These are phyloP conservation scores for Drosophila ambigua DNA, from an alignment of 1,140 invertebrate species.

Conservation along the genomic window DNA sequence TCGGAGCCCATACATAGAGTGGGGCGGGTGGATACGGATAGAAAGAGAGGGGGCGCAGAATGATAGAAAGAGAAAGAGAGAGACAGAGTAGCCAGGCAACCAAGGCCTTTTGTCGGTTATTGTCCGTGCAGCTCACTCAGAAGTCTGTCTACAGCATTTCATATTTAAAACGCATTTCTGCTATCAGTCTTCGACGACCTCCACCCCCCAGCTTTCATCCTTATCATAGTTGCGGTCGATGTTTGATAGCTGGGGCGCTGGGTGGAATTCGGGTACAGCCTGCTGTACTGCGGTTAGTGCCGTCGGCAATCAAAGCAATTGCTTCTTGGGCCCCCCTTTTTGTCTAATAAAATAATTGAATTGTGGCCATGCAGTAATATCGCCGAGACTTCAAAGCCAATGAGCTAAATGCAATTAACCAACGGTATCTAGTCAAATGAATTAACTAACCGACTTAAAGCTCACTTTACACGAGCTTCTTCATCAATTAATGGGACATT, in stretches of 20 bases:
- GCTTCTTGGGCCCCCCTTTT: slow-evolving; percentile 41
- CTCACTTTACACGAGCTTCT: slow-evolving; percentile 22
- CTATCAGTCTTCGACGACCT: slow-evolving; percentile 46
- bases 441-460: slow-evolving; percentile 25
- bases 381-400: slow-evolving; percentile 67
- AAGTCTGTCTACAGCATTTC: slow-evolving; percentile 39
- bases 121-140: slow-evolving; percentile 34
- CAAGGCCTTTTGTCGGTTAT: slow-evolving; percentile 19
- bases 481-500: too few species aligned
- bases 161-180: slow-evolving; percentile 70
- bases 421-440: slow-evolving; percentile 13
- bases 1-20: slow-evolving; percentile 41
- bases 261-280: background rate
- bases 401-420: slow-evolving; percentile 68
- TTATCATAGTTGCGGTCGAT: slow-evolving; percentile 62
- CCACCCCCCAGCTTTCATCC: slow-evolving; percentile 29
- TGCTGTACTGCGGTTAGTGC: slow-evolving; percentile 59
- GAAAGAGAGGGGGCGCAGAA: slow-evolving; percentile 1
- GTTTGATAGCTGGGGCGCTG: background rate
- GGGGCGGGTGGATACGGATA: too few species aligned
- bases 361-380: slow-evolving; percentile 73
- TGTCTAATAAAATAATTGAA: slow-evolving; percentile 77
- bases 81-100: slow-evolving; percentile 8
- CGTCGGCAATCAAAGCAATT: slow-evolving; percentile 75
- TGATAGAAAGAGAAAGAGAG: slow-evolving; percentile 8